Evolutionary conservation across 2,888 invertebrate genomes (phyloP), one percentile per base, ranked within the genome.

Genomic region (Amiota communis): DNA sequence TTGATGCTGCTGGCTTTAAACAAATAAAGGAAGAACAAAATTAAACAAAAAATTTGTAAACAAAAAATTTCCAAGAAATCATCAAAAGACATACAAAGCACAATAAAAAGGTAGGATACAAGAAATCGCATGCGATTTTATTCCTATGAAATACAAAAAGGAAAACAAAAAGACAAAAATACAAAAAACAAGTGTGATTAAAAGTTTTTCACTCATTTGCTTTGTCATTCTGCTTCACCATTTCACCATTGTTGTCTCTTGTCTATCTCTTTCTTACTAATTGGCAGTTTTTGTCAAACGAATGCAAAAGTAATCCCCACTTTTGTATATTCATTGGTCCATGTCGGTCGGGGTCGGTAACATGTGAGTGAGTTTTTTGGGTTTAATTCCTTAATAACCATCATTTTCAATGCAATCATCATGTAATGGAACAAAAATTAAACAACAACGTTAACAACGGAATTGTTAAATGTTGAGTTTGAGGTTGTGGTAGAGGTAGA

Each of bases 181-280:
- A n/a, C n/a, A 76, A 78, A 76, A 78, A 79, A 78, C 36, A 82
- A 82, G 82, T 83, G 84, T 84, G 82, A 83, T 85, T 83, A 83
- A 85, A 83, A 83, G 83, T 85, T 85, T 85, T 81, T 65, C 74
- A 6, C 53, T 23, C 63, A 47, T 69, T 36, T 56, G 8, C 65
- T 67, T 72, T 56, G 53, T 59, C 36, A 12, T 48, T 63, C 51
- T 36, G 36, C 36, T 6, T 36, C 36, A 36, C 36, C 36, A 36
- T 36, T 36, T 36, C 36, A 36, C 36, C 36, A 36, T 59, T 17
- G 20, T 10, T 10, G 51, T 13, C n/a, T 51, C 53, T 12, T n/a
- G 8, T n/a, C 8, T n/a, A 51, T 67, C 15, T 15, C 36, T 48
- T 15, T 63, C 47, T 17, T 51, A 56, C 64, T 78, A 77, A 75